Base-by-base conservation (phyloP, 1,140 invertebrate genomes). In the Lepidurus arcticus region DNA sequence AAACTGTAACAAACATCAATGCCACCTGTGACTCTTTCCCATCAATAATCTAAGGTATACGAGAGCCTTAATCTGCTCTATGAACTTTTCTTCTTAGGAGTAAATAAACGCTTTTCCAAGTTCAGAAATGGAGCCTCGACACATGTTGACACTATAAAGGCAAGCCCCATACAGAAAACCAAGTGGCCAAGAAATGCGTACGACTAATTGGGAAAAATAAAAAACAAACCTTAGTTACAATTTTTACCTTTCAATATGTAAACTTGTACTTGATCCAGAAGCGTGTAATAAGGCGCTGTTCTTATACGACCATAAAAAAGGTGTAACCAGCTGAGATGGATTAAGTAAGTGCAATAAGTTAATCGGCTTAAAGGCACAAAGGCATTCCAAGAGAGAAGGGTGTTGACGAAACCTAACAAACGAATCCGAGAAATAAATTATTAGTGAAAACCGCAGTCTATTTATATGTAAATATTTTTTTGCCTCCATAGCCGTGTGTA, bases 321-420 rank as follows among this genome's bases (percentile, higher is more conserved):
- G 4, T 16, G 1, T 10, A 47, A 11, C 45, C 45, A 89, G 91
- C 93, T 93, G 79, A 94, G 93, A 86, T 97, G 95, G 13, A 96
- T 89, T 42, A 97, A 88, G 84, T 97, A 98, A 9, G 94, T 92
- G 83, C 93, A 93, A 85, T 96, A 97, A 1, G 94, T 95, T 45
- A 97, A 88, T 76, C 94, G 88, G 80, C 92, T 93, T 24, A 97
- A 86, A 0, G 95, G 94, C 81, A 94, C 89, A 73, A 94, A 88
- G 0, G 91, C 88, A 47, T 89, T 88, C 84, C 93, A 93, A 1
- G 93, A 94, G 24, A 97, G 86, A 42, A 95, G 85, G 0, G 87
- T 89, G 76, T 91, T 89, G 26, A 93, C 91, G 34, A 87, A 83
- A 79, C 89, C 91, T 91, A 81, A 34, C 2, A 34, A 34, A 34